Evolutionary conservation across 2,113 vertebrate genomes (phyloP).

Genomic region (Pseudonaja textilis): DNA sequence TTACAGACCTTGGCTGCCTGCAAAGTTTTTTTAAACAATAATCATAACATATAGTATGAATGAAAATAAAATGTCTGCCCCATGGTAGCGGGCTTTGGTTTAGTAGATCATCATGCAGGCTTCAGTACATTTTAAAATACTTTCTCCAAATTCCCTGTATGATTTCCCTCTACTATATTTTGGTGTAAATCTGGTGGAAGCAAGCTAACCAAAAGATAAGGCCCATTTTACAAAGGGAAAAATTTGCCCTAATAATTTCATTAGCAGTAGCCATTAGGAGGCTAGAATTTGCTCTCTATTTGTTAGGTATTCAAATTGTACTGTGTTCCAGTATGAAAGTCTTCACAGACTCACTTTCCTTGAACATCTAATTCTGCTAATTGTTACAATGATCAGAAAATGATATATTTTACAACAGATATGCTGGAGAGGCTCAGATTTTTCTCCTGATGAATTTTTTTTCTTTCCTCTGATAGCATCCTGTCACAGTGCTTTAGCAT

Average conservation of each 20-base stretch:
- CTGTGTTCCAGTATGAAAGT: background rate
- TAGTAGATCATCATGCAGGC: background rate
- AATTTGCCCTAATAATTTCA: slow-evolving; percentile 12
- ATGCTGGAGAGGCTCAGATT: slow-evolving; percentile 12
- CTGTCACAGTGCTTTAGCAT: background rate
- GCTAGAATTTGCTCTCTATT: slow-evolving; percentile 29
- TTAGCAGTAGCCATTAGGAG: slow-evolving; percentile 13
- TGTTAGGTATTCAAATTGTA: slow-evolving; percentile 49
- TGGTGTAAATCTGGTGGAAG: background rate
- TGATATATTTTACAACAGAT: background rate
- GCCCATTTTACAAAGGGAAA: slow-evolving; percentile 20
- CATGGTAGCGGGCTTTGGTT: background rate
- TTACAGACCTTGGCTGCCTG: background rate
- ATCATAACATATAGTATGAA: background rate
- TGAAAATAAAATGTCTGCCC: background rate
- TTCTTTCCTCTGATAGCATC: background rate
- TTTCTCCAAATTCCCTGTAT: background rate
- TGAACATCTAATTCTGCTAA: slow-evolving; percentile 2
- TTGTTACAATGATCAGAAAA: background rate
- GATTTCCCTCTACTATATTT: background rate
- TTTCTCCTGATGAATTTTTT: background rate
- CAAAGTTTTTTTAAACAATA: background rate
- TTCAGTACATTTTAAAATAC: background rate
- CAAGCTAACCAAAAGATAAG: background rate
- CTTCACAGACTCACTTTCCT: slow-evolving; percentile 19